Conservation (phyloP, 2,113 vertebrate genomes). For the Pica pica region DNA sequence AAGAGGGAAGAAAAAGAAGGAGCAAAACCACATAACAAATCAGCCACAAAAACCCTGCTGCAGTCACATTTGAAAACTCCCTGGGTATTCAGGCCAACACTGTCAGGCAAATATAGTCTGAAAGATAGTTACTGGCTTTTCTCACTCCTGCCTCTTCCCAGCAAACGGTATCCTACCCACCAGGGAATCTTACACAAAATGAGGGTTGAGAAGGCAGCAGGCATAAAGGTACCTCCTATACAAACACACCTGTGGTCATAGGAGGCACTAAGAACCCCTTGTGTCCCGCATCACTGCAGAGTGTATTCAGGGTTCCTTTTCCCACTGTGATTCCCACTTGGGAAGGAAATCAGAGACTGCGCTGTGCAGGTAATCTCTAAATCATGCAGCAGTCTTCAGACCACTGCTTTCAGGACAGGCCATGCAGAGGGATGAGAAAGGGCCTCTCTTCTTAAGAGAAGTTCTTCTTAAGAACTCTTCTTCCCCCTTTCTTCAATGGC, state of each 20-base stretch:
- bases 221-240: neutral
- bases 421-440: neutral
- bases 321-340: neutral
- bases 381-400: neutral
- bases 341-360: neutral
- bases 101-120: neutral
- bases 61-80: neutral
- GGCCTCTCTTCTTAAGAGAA: neutral
- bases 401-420: neutral
- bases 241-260: neutral
- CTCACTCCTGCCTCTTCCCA: neutral
- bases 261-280: rapidly evolving
- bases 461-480: too few species aligned
- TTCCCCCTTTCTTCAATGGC: neutral
- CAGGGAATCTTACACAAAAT: neutral
- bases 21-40: neutral
- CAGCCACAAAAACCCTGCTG: neutral
- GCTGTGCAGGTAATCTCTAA: neutral
- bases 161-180: neutral
- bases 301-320: neutral
- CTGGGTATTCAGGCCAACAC: neutral
- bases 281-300: neutral
- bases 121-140: neutral
- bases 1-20: neutral
- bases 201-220: neutral